These are phyloP conservation scores for Lasioglossum lativentre DNA, from an alignment of 2,888 invertebrate species.

Conservation along the genomic window DNA sequence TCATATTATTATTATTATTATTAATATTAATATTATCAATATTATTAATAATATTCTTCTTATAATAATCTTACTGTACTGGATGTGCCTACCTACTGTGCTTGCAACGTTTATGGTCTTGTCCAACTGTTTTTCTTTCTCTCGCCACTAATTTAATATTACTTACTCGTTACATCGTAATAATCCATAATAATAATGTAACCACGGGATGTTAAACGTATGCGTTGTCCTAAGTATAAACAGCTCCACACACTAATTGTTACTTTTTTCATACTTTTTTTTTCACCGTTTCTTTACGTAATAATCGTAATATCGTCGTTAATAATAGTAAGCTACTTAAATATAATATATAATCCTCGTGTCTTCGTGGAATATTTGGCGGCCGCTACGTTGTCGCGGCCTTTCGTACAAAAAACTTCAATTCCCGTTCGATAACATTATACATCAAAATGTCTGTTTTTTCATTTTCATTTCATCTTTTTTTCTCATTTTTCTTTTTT, in stretches of 20 bases:
- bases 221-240: constrained; percentile 80
- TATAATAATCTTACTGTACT: constrained; percentile 76
- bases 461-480: constrained; percentile 12
- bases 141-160: constrained; percentile 65
- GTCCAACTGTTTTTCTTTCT: constrained; percentile 66
- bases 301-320: constrained; percentile 74
- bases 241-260: constrained; percentile 77
- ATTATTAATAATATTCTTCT: constrained; percentile 75
- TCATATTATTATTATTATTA: constrained; percentile 81
- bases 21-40: constrained; percentile 1
- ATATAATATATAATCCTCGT: constrained; percentile 75
- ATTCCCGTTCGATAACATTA: constrained; percentile 78
- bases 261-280: constrained; percentile 50
- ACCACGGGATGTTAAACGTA: constrained; percentile 78
- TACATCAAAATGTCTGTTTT: constrained; percentile 77
- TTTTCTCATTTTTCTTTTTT: neutral
- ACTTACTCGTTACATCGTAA: constrained; percentile 72
- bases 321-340: constrained; percentile 80
- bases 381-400: constrained; percentile 57
- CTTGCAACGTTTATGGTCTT: constrained; percentile 77
- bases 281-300: constrained; percentile 62
- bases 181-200: constrained; percentile 77
- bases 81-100: constrained; percentile 80
- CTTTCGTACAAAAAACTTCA: constrained; percentile 77
- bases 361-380: constrained; percentile 75